Evolutionary conservation across 2,888 invertebrate genomes (phyloP).

Genomic region (Galerucella calmariensis): DNA sequence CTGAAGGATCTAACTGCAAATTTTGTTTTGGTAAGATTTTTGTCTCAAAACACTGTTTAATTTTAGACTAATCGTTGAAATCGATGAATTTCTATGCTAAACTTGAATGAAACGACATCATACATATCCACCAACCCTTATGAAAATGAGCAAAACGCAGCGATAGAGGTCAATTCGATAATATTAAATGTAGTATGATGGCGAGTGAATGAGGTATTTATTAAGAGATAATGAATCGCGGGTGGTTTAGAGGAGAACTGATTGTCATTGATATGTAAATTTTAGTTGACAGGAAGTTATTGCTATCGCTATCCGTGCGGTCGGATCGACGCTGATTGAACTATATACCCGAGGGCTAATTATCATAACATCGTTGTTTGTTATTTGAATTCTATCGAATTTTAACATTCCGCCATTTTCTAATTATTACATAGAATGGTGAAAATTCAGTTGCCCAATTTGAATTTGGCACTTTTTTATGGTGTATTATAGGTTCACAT

Average conservation of each 20-base stretch:
- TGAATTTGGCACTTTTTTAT: too few relatives aligned
- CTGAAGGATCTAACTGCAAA: too few relatives aligned
- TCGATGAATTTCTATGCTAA: too few relatives aligned
- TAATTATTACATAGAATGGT: too few relatives aligned
- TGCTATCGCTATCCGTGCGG: conserved; percentile 20
- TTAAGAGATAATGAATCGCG: conserved; percentile 28
- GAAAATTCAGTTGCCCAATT: too few relatives aligned
- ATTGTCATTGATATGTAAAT: conserved; percentile 33
- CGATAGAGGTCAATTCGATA: neutral
- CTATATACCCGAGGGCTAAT: conserved; percentile 7
- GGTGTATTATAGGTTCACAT: too few relatives aligned
- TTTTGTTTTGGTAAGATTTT: too few relatives aligned
- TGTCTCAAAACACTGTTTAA: too few relatives aligned
- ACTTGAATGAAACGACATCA: too few relatives aligned
- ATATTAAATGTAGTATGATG: conserved; percentile 9
- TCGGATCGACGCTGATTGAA: conserved; percentile 14
- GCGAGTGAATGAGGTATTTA: conserved; percentile 26
- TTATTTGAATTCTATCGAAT: neutral
- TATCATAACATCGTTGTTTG: neutral
- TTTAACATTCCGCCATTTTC: neutral
- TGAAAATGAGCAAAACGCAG: conserved; percentile 3
- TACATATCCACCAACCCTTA: neutral
- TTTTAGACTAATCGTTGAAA: too few relatives aligned
- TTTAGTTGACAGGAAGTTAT: conserved; percentile 24
- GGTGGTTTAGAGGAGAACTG: conserved; percentile 16